Evolutionary conservation across 2,113 vertebrate species (phyloP), one percentile per base, ranked within the genome.

Genomic region (Andinoacara biseriatus): DNA sequence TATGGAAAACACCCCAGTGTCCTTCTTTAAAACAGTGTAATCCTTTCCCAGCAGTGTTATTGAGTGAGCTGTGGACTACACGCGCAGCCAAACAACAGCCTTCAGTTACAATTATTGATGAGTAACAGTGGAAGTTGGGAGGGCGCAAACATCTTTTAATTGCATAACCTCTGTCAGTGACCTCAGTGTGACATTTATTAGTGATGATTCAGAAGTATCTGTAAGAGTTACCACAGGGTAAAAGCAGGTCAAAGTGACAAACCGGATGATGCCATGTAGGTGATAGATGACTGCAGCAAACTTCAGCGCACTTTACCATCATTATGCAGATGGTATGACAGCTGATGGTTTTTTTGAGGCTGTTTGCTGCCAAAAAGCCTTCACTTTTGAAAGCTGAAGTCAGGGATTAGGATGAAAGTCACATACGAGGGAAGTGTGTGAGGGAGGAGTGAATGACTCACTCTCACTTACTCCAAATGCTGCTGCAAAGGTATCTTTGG

Each of bases 301-400:
- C 79, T 76, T 76, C 76, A 5, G 81, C 59, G 17, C 81, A 78
- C 78, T 74, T 76, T 74, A 3, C 82, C 74, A 43, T 87, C 79
- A 76, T 86, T 82, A 56, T 52, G 83, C 84, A 81, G 91, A 80
- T 87, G 54, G 67, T 7, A 40, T 87, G 83, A 86, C 81, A 86
- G 88, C 75, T 80, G 86, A 90, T 31, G 58, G 75, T 62, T 90
- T 90, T 90, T 91, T 87, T 85, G 86, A 87, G 87, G 82, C 74
- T 59, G 31, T 72, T 58, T 72, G 62, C 81, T 92, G 87, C 89
- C 89, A 88, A 89, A 84, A 86, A 76, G 54, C 40, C 29, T 63
- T 87, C 15, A 72, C 65, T 78, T 83, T 24, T 84, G 29, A 72
- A 80, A 86, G 77, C 58, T 58, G 54, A 72, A 89, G 65, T 78